Conservation (phyloP, 2,113 vertebrate species). For the Pachycephala philippinensis region DNA sequence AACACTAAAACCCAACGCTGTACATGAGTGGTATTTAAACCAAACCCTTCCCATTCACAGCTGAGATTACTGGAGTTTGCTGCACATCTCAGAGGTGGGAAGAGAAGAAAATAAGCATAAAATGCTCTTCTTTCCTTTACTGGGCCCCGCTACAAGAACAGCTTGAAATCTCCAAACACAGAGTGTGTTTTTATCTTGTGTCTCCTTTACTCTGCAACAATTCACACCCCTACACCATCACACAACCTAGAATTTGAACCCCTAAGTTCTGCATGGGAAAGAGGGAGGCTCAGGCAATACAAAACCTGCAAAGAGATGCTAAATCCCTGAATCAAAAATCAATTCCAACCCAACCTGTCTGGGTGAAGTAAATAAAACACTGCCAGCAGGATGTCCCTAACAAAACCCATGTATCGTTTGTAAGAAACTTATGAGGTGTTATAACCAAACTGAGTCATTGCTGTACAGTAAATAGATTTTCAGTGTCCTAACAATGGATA, state of each 20-base stretch:
- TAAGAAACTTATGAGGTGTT: conserved; percentile 30
- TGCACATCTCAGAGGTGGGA: neutral
- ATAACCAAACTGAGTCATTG: neutral
- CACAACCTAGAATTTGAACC: neutral
- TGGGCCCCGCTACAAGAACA: neutral
- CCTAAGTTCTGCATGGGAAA: neutral
- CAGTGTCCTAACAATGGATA: neutral
- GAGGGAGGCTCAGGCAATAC: neutral
- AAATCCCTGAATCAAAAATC: conserved; percentile 8
- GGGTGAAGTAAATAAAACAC: neutral
- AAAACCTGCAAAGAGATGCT: neutral
- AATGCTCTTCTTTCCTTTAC: neutral
- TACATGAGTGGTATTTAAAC: neutral
- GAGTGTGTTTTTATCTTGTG: neutral
- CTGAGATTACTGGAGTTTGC: neutral
- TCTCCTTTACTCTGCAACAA: neutral
- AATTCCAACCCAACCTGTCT: neutral
- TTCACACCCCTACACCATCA: neutral
- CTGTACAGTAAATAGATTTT: neutral
- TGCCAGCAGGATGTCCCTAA: neutral
- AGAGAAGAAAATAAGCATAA: neutral
- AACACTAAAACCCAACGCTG: neutral
- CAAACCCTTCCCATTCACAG: neutral
- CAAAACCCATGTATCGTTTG: neutral
- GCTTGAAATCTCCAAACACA: neutral